Evolutionary conservation across 2,888 invertebrate species (phyloP), one percentile per base, ranked within the genome.

Genomic region (Lissocephala sabroskyi): DNA sequence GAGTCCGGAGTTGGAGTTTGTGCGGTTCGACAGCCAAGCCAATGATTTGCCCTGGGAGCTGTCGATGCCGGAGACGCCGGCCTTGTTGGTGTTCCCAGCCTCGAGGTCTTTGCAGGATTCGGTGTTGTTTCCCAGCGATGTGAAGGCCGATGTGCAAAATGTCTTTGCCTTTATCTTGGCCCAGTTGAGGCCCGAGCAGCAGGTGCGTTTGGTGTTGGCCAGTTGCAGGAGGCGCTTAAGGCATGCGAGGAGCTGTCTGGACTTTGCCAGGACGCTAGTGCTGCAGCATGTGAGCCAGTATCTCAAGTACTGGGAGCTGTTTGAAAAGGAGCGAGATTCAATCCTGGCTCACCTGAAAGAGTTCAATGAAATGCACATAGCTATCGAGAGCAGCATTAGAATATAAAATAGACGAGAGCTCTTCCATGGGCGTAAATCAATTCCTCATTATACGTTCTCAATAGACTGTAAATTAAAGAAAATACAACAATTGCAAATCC

Each of bases 1-100:
- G 6, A 51, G 63, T 18, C 50, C 60, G 0, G 61, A 68, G 19
- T 41, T 80, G 6, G 52, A 83, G 49, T 90, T 92, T 65, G 88
- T 89, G 16, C 87, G 93, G 13, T 89, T 97, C 29, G 93, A 96
- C 86, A 93, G 92, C 14, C 91, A 92, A 71, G 86, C 88, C 1
- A 95, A 96, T 86, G 94, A 95, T 85, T 86, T 97, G 62, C 93
- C 94, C 1, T 96, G 95, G 95, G 79, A 84, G 18, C 71, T 80
- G 29, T 92, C 92, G 33, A 92, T 92, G 86, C 89, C 91, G 56
- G 86, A 86, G 43, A 92, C 92, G 83, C 97, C 97, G 11, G 89
- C 93, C 0, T 86, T 97, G 36, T 85, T 95, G 23, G 92, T 95
- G 53, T 93, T 95, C 81, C 93, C 94, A 0, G 88, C 90, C 4